Conservation (phyloP, 2,888 invertebrate genomes). For the Colletes collaris region DNA sequence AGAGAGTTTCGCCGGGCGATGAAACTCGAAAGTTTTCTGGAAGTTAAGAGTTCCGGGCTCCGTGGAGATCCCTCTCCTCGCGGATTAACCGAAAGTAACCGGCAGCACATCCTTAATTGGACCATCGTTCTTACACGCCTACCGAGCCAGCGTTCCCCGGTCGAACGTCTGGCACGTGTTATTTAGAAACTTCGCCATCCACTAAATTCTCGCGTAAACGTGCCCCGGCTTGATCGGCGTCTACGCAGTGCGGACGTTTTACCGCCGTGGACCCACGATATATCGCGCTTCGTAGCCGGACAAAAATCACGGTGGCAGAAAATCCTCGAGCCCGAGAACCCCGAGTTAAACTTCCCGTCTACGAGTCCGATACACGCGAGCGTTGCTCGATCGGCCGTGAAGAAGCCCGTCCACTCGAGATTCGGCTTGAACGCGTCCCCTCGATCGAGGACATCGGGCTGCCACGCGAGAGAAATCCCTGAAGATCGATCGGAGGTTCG, state of each 20-base stretch:
- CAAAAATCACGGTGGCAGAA: no score
- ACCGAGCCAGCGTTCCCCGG: constrained; percentile 25
- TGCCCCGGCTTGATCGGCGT: constrained; percentile 30
- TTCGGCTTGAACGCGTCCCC: constrained; percentile 10
- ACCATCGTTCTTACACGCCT: constrained; percentile 65
- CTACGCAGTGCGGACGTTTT: constrained; percentile 36
- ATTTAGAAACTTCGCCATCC: constrained; percentile 61
- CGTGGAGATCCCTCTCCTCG: constrained; percentile 43
- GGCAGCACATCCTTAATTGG: constrained; percentile 67
- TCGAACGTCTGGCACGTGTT: constrained; percentile 50
- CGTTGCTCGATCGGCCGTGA: constrained; percentile 45
- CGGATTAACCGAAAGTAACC: constrained; percentile 64
- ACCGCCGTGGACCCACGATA: not conserved
- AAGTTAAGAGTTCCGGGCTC: constrained; percentile 52
- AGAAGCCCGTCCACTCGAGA: constrained; percentile 36
- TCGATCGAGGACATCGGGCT: constrained; percentile 35
- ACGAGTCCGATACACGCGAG: constrained; percentile 7
- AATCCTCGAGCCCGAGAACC: constrained; percentile 20
- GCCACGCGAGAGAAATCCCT: constrained; percentile 60
- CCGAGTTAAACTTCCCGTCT: constrained; percentile 34
- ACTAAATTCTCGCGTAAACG: constrained; percentile 48
- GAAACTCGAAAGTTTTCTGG: constrained; percentile 48
- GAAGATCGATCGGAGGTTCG: constrained; percentile 61
- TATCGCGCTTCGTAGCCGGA: not conserved
- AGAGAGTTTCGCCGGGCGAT: constrained; percentile 43